Percentiles rank a stretch among this genome's conserved stretches.
These are phyloP conservation scores for Lonchura striata DNA, from an alignment of 2,113 vertebrate genomes.

Conservation along the genomic window DNA sequence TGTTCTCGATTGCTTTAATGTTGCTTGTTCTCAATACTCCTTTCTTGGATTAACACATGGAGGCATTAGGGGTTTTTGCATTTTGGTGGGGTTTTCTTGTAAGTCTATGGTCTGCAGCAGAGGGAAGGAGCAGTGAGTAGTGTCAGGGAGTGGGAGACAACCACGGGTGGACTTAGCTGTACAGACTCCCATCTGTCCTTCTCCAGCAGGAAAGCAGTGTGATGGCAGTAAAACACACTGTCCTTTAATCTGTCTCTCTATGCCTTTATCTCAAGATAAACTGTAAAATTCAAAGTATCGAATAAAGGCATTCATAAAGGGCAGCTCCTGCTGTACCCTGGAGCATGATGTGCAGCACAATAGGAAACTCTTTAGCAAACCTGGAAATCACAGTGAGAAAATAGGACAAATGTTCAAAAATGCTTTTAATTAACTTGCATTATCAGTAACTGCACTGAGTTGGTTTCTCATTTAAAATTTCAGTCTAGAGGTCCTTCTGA, in stretches of 20 bases:
- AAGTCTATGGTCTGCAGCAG: background rate
- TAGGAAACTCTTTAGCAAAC: background rate
- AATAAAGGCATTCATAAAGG: background rate
- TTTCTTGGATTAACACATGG: background rate
- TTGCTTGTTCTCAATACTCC: too few species aligned
- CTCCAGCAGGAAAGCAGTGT: background rate
- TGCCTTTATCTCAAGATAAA: background rate
- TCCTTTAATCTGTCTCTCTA: background rate
- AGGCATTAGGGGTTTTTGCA: background rate
- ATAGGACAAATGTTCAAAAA: conserved; percentile 42
- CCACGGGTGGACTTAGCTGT: background rate
- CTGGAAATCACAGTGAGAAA: conserved; percentile 10
- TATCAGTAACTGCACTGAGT: conserved; percentile 45
- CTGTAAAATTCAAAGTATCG: background rate
- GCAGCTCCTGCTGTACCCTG: background rate
- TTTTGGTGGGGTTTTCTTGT: background rate
- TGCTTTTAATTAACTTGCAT: conserved; percentile 50
- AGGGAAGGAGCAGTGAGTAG: background rate
- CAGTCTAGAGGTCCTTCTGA: conserved; percentile 18
- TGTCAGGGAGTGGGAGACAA: background rate
- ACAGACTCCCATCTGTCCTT: background rate
- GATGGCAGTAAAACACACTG: background rate
- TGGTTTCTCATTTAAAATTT: conserved; percentile 57
- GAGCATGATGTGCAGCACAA: background rate
- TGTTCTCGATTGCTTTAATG: background rate